phyloP scores from a whole-genome alignment of 2,113 vertebrate species.

The Oostethus manadensis region DNA sequence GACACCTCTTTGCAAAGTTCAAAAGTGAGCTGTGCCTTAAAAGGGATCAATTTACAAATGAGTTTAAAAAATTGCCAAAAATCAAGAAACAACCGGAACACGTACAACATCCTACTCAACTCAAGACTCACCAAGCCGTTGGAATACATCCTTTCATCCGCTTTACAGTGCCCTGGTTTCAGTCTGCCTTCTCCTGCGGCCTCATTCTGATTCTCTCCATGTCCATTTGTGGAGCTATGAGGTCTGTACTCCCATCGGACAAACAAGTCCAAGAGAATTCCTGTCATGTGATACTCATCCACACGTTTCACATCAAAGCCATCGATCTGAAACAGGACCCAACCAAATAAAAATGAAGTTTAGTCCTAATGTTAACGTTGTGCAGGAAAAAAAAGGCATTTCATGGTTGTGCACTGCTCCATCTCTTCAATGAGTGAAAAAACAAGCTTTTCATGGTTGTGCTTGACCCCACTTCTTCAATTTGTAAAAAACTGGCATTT shows the following conservation, averaged over 20 bases:
- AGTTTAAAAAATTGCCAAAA: background rate
- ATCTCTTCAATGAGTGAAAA: too few species aligned
- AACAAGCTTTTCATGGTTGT: too few species aligned
- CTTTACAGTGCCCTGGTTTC: constrained; percentile 77
- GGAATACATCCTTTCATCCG: constrained; percentile 60
- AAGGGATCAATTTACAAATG: background rate
- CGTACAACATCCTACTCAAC: background rate
- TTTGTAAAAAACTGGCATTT: too few species aligned
- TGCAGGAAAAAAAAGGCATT: too few species aligned
- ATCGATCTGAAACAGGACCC: constrained; percentile 76
- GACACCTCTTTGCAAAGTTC: constrained; percentile 69
- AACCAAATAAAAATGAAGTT: background rate
- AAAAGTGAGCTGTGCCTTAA: constrained; percentile 78
- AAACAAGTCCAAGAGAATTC: constrained; percentile 76
- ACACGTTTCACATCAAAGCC: constrained; percentile 89
- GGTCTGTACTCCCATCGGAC: constrained; percentile 89
- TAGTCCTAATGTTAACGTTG: background rate
- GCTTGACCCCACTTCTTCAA: too few species aligned
- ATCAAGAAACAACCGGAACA: background rate
- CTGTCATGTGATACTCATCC: constrained; percentile 90
- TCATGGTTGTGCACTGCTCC: too few species aligned
- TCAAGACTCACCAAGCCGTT: constrained; percentile 82
- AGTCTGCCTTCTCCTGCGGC: constrained; percentile 72
- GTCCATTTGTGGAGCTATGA: constrained; percentile 73
- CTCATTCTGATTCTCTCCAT: constrained; percentile 75